phyloP scores from a whole-genome alignment of 1,140 invertebrate species.

The Dendroctonus ponderosae region DNA sequence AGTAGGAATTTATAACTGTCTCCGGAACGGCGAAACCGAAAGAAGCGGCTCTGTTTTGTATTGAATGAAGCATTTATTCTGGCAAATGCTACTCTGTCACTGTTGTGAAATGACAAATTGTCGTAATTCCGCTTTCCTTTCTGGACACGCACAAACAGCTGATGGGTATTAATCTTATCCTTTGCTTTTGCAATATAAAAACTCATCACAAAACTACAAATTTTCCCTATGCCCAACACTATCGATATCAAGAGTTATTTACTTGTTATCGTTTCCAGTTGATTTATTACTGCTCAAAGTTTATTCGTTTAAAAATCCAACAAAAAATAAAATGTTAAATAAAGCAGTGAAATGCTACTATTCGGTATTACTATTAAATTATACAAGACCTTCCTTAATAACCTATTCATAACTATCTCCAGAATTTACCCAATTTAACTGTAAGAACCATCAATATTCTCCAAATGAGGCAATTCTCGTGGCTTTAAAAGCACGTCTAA shows the following conservation, averaged over 20 bases:
- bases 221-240: too few relatives aligned
- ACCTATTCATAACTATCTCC: background rate
- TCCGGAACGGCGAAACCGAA: conserved; percentile 19
- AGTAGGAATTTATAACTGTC: conserved; percentile 24
- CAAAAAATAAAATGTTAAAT: background rate
- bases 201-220: too few relatives aligned
- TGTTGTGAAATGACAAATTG: conserved; percentile 20
- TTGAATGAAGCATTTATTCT: conserved; percentile 26
- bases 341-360: background rate
- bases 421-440: background rate
- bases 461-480: conserved; percentile 9
- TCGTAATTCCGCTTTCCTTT: conserved; percentile 12
- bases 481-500: conserved; percentile 8
- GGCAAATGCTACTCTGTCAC: conserved; percentile 21
- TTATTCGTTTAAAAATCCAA: background rate
- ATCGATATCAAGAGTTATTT: too few relatives aligned
- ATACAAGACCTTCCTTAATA: background rate
- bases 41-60: conserved; percentile 26
- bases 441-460: conserved; percentile 8
- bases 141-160: conserved; percentile 22
- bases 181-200: background rate
- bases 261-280: too few relatives aligned
- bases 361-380: background rate
- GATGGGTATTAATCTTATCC: conserved; percentile 17
- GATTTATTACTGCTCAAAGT: too few relatives aligned